Percentiles rank a stretch among this genome's conserved stretches.
Evolutionary conservation across 2,888 invertebrate genomes (phyloP).

Genomic region (Antitype chi): DNA sequence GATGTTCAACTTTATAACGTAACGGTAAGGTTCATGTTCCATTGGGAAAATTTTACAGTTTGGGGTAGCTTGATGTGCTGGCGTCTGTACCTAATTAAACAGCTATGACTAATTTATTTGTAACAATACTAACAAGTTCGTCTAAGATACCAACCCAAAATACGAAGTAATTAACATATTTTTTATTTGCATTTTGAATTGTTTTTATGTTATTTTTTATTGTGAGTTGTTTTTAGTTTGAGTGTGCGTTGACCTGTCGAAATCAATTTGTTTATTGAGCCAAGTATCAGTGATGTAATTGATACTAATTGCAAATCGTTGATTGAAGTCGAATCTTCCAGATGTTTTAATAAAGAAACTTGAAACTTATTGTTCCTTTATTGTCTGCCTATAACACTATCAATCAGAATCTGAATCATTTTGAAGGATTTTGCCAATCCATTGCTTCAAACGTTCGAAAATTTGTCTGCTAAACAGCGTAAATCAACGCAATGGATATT

Average conservation of each 20-base stretch:
- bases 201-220: conserved; percentile 23
- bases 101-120: conserved; percentile 6
- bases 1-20: too few relatives aligned
- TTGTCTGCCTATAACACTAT: not conserved
- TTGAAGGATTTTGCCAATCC: too few relatives aligned
- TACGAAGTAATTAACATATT: conserved; percentile 5
- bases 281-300: conserved; percentile 5
- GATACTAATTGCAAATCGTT: not conserved
- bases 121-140: not conserved
- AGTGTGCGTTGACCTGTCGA: conserved; percentile 18
- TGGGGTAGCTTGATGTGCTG: too few relatives aligned
- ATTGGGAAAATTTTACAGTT: too few relatives aligned
- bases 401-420: too few relatives aligned
- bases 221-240: conserved; percentile 31
- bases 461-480: too few relatives aligned
- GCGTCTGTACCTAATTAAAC: not conserved
- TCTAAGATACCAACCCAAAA: conserved; percentile 9
- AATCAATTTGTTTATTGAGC: conserved; percentile 43
- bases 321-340: not conserved
- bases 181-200: conserved; percentile 51
- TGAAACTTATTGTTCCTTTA: not conserved
- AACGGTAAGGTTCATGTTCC: too few relatives aligned
- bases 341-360: not conserved
- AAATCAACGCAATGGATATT: too few relatives aligned
- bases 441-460: too few relatives aligned